phyloP scores from a whole-genome alignment of 2,888 invertebrate species.

The Buathra laborator region DNA sequence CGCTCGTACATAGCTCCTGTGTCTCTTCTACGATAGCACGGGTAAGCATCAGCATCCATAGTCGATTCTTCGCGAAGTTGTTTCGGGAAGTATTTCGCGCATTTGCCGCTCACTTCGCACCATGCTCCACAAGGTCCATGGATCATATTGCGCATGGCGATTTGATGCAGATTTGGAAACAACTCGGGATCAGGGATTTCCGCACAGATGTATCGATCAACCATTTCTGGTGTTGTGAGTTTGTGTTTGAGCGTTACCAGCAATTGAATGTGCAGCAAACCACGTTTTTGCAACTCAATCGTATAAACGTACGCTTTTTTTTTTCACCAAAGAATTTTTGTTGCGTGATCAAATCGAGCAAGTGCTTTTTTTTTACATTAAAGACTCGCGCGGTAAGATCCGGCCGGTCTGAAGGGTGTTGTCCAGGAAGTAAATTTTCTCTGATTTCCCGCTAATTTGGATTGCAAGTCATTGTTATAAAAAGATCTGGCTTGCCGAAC shows the following conservation, averaged over 20 bases:
- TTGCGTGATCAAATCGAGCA: conserved; percentile 61
- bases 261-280: conserved; percentile 69
- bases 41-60: conserved; percentile 38
- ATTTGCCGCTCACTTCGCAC: conserved; percentile 30
- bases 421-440: conserved; percentile 66
- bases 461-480: conserved; percentile 70
- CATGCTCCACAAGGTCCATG: neutral
- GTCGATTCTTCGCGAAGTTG: conserved; percentile 9
- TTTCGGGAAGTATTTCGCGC: conserved; percentile 41
- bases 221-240: conserved; percentile 64
- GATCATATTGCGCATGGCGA: conserved; percentile 69
- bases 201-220: conserved; percentile 74
- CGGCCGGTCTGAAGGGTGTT: conserved; percentile 68
- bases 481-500: conserved; percentile 66
- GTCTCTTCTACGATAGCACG: conserved; percentile 34
- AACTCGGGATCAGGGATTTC: conserved; percentile 68
- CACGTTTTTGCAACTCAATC: conserved; percentile 71
- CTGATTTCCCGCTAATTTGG: conserved; percentile 69
- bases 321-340: too few relatives aligned
- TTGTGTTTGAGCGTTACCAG: conserved; percentile 68
- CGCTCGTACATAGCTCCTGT: neutral
- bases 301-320: conserved; percentile 60
- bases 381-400: conserved; percentile 67
- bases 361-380: conserved; percentile 65
- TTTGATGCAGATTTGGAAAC: conserved; percentile 73